These are phyloP conservation scores for Julus scanicus DNA, from an alignment of 2,888 invertebrate genomes.

Conservation along the genomic window DNA sequence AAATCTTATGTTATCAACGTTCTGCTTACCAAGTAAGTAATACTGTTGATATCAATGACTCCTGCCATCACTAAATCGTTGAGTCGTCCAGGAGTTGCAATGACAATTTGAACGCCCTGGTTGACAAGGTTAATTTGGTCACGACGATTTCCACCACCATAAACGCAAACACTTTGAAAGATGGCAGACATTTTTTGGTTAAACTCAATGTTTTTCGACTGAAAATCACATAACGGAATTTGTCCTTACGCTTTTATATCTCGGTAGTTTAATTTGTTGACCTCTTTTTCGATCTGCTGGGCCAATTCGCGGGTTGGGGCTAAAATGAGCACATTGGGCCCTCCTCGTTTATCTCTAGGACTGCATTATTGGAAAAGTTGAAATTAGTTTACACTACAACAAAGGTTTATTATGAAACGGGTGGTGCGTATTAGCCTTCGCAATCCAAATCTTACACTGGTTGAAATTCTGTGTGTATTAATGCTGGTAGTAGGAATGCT, in stretches of 20 bases:
- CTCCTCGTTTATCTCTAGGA: conserved; percentile 78
- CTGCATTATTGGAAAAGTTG: conserved; percentile 62
- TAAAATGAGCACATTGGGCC: conserved; percentile 87
- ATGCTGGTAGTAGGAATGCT: conserved; percentile 90
- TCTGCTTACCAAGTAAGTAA: conserved; percentile 79
- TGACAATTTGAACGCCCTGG: conserved; percentile 91
- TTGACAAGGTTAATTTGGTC: conserved; percentile 80
- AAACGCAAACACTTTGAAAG: conserved; percentile 79
- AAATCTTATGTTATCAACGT: conserved; percentile 34
- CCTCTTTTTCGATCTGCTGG: conserved; percentile 91
- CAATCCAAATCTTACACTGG: conserved; percentile 63
- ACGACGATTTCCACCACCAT: conserved; percentile 86
- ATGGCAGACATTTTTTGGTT: conserved; percentile 8
- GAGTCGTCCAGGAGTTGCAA: conserved; percentile 93
- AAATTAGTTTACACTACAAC: background rate
- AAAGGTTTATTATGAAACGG: no score
- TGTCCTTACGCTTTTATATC: conserved; percentile 81
- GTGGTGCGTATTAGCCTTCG: background rate
- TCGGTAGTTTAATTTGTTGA: conserved; percentile 86
- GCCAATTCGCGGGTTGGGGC: conserved; percentile 95
- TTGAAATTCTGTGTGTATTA: conserved; percentile 93
- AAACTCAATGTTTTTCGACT: background rate
- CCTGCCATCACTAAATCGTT: conserved; percentile 85
- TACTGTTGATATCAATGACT: conserved; percentile 77
- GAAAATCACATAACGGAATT: conserved; percentile 6